These are phyloP conservation scores for Brienomyrus longianalis DNA, from an alignment of 2,113 vertebrate genomes.

Conservation along the genomic window DNA sequence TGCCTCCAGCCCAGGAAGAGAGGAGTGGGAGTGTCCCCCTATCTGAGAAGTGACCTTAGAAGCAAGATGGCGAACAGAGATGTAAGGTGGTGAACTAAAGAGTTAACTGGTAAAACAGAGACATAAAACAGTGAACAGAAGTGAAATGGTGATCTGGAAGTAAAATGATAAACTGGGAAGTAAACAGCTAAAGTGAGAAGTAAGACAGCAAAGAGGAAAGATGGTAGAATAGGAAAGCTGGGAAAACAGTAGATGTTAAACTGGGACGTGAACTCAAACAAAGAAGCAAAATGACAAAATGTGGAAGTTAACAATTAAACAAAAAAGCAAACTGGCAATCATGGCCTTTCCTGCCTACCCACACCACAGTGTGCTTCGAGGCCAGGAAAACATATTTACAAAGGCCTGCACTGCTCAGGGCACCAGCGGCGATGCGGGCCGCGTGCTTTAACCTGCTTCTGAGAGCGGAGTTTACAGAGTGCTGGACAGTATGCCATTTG, in stretches of 20 bases:
- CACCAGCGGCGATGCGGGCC: not conserved
- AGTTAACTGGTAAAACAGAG: not conserved
- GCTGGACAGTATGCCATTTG: not conserved
- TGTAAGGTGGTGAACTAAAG: not conserved
- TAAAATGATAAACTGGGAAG: not conserved
- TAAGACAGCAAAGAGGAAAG: not conserved
- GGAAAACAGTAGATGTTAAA: not conserved
- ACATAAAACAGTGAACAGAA: not conserved
- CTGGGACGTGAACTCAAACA: not conserved
- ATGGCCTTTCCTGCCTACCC: not conserved
- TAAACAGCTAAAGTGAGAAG: not conserved
- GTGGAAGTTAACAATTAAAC: not conserved
- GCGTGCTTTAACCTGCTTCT: not conserved
- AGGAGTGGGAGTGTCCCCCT: not conserved
- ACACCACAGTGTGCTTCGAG: not conserved
- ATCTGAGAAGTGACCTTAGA: not conserved
- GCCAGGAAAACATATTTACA: not conserved
- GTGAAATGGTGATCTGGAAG: not conserved
- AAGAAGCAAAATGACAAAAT: not conserved
- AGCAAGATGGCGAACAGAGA: not conserved
- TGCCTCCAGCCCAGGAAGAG: not conserved
- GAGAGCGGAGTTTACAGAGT: not conserved
- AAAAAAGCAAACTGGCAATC: not conserved
- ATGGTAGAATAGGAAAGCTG: not conserved
- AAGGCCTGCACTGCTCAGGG: not conserved